These are phyloP conservation scores for Polyommatus iphigenia DNA, from an alignment of 2,888 invertebrate species.

Conservation along the genomic window DNA sequence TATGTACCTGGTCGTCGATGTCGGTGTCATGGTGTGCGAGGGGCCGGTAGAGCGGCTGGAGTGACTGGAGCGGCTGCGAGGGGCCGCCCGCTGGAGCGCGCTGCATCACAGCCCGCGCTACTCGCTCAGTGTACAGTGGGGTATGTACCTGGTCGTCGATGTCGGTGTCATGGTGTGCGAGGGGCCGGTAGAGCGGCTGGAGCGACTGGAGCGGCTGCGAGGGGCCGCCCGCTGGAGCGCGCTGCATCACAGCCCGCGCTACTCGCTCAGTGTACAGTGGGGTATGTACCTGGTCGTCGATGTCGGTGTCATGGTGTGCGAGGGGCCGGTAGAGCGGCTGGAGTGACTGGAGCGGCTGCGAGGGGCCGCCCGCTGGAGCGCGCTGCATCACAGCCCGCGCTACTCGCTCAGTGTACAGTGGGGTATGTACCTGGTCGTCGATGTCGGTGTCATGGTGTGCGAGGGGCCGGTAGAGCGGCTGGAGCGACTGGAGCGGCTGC, in stretches of 20 bases:
- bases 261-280: too few species aligned
- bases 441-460: slow-evolving; percentile 68
- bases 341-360: slow-evolving; percentile 70
- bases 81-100: slow-evolving; percentile 73
- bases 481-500: slow-evolving; percentile 69
- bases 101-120: slow-evolving; percentile 70
- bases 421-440: slow-evolving; percentile 67
- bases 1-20: slow-evolving; percentile 73
- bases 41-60: slow-evolving; percentile 58
- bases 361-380: slow-evolving; percentile 71
- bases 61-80: slow-evolving; percentile 70
- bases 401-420: too few species aligned
- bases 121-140: too few species aligned
- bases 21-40: slow-evolving; percentile 66
- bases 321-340: slow-evolving; percentile 59
- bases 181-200: slow-evolving; percentile 58
- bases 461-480: slow-evolving; percentile 58
- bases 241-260: slow-evolving; percentile 72
- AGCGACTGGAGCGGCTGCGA: slow-evolving; percentile 70
- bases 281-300: slow-evolving; percentile 69
- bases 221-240: slow-evolving; percentile 72
- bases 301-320: slow-evolving; percentile 65
- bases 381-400: slow-evolving; percentile 74
- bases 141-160: slow-evolving; percentile 72
- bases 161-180: slow-evolving; percentile 64